Percentiles rank a stretch among this genome's conserved stretches.
phyloP scores from a whole-genome alignment of 2,113 vertebrate species.

The Patagioenas fasciata region DNA sequence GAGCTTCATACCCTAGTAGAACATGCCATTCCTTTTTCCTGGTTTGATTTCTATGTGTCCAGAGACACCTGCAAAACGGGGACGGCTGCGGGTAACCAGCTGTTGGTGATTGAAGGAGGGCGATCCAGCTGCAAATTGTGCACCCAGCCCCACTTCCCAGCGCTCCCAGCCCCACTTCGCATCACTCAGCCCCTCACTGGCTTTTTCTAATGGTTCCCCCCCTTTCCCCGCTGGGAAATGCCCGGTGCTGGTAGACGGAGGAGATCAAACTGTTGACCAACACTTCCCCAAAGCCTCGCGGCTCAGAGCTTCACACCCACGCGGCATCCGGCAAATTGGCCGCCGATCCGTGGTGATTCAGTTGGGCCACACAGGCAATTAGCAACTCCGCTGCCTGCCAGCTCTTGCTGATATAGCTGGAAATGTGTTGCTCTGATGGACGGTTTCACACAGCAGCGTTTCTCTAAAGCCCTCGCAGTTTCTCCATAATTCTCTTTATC shows the following conservation, averaged over 20 bases:
- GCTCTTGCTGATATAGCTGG: background rate
- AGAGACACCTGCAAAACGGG: background rate
- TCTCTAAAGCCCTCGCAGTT: background rate
- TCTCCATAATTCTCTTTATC: background rate
- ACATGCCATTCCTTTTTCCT: background rate
- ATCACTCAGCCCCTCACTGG: accelerated
- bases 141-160: background rate
- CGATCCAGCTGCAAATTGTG: too few species aligned
- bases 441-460: background rate
- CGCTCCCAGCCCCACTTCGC: background rate
- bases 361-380: background rate
- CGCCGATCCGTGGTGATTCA: background rate
- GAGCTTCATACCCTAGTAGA: background rate
- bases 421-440: background rate
- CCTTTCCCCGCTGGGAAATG: background rate
- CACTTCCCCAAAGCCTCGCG: background rate
- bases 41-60: background rate
- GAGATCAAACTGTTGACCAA: background rate
- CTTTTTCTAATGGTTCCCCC: background rate
- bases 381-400: background rate
- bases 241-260: background rate
- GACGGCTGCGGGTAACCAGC: background rate
- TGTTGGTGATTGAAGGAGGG: background rate
- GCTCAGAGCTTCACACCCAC: background rate
- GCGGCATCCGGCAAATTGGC: background rate